Percentiles rank a stretch among this genome's conserved stretches.
phyloP scores from a whole-genome alignment of 2,888 invertebrate genomes.

The Neoascia interrupta region DNA sequence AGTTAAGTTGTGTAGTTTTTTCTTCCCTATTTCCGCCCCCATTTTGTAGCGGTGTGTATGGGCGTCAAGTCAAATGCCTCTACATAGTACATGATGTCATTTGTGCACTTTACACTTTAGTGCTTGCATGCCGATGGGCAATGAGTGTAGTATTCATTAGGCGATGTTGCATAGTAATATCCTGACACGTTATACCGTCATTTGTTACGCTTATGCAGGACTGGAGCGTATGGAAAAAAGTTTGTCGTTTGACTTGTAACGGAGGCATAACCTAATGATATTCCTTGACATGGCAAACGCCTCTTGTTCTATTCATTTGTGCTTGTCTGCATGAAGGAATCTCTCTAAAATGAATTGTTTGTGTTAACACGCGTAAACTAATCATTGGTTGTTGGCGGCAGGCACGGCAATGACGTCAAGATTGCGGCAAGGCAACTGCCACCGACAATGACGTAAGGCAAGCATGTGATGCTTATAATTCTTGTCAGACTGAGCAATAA shows the following conservation, averaged over 20 bases:
- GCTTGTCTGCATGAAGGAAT: no score
- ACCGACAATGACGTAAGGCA: background rate
- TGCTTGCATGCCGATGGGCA: constrained; percentile 31
- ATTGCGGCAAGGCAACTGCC: background rate
- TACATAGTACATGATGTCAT: constrained; percentile 53
- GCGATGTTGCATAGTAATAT: constrained; percentile 46
- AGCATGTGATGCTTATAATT: constrained; percentile 30
- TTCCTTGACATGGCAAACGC: no score
- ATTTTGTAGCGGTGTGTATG: background rate
- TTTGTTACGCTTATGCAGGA: no score
- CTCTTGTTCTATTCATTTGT: no score
- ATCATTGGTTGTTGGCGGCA: constrained; percentile 3
- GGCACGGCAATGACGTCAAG: constrained; percentile 18
- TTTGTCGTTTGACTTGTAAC: no score
- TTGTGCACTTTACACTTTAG: constrained; percentile 18
- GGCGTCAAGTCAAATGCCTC: constrained; percentile 44
- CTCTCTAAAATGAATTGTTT: no score
- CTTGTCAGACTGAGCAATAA: background rate
- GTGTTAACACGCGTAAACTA: no score
- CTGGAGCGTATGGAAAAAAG: no score
- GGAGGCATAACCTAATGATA: no score
- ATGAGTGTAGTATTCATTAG: no score
- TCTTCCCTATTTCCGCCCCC: no score
- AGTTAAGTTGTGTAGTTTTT: no score
- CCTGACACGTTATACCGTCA: constrained; percentile 24